Conservation (phyloP, 2,888 invertebrate genomes). For the Netelia melanura region DNA sequence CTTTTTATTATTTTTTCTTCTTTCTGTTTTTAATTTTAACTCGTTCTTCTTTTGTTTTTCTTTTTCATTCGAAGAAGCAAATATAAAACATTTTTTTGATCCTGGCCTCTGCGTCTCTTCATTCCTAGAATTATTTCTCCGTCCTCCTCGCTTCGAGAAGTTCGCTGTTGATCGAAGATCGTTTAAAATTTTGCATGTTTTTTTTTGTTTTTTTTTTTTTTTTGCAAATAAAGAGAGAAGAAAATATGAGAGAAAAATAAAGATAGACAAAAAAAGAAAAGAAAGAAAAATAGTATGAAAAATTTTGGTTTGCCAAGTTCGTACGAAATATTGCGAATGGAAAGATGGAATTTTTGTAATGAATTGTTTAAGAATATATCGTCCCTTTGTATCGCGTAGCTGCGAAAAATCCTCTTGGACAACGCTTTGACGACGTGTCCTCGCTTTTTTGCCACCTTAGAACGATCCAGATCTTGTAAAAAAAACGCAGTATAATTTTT, state of each 20-base stretch:
- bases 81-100: neutral
- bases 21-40: conserved; percentile 23
- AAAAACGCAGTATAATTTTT: neutral
- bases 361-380: conserved; percentile 12
- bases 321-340: neutral
- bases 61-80: conserved; percentile 20
- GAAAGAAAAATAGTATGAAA: conserved; percentile 13
- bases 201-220: neutral
- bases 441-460: neutral
- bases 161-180: conserved; percentile 11
- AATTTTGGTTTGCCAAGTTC: no score
- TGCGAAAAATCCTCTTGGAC: neutral
- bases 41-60: conserved; percentile 4
- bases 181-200: neutral
- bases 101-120: conserved; percentile 15
- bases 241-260: neutral
- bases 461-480: neutral
- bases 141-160: conserved; percentile 44
- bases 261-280: neutral
- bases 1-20: conserved; percentile 20
- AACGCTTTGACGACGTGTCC: neutral
- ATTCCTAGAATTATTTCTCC: neutral
- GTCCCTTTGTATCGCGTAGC: neutral
- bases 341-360: neutral
- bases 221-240: neutral